A percentile compares a stretch with the other conserved stretches of the same genome.
Conservation (phyloP, 2,797 vertebrate species). For the Helicolenus hilgendorfi region DNA sequence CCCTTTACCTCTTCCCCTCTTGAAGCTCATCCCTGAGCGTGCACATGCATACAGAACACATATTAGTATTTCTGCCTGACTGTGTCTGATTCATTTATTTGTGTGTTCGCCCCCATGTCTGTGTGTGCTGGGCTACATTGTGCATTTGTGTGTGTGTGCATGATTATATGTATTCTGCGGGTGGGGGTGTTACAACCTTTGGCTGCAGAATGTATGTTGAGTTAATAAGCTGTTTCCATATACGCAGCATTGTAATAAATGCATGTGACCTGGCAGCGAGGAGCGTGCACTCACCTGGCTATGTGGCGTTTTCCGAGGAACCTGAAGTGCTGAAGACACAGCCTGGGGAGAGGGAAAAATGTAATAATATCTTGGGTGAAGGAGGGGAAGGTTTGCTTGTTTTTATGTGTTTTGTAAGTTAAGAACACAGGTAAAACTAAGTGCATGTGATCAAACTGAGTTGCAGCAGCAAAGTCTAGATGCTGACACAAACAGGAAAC, state of each 20-base stretch:
- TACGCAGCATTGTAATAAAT: constrained; percentile 29
- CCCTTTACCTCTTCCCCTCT: constrained; percentile 50
- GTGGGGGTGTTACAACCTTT: constrained; percentile 46
- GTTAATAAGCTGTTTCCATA: constrained; percentile 60
- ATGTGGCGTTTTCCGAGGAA: constrained; percentile 98
- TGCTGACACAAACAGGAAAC: constrained; percentile 73
- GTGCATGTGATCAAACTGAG: constrained; percentile 42
- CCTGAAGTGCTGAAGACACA: constrained; percentile 98
- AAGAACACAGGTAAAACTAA: background rate
- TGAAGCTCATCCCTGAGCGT: constrained; percentile 64
- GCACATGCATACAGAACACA: constrained; percentile 78
- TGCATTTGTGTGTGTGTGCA: constrained; percentile 50
- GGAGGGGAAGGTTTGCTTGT: background rate
- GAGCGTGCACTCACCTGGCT: constrained; percentile 91
- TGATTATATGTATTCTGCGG: constrained; percentile 69
- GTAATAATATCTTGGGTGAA: background rate
- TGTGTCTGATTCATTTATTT: constrained; percentile 48
- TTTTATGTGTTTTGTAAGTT: constrained; percentile 19
- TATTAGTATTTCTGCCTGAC: constrained; percentile 79
- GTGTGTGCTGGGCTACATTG: constrained; percentile 5
- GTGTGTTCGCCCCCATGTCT: constrained; percentile 33
- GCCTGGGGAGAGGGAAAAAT: constrained; percentile 83
- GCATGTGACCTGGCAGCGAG: background rate
- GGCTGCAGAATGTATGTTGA: constrained; percentile 48
- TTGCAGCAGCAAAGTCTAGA: constrained; percentile 18